Base-by-base conservation (phyloP, 1,140 invertebrate species). In the Drosophila aff. region DNA sequence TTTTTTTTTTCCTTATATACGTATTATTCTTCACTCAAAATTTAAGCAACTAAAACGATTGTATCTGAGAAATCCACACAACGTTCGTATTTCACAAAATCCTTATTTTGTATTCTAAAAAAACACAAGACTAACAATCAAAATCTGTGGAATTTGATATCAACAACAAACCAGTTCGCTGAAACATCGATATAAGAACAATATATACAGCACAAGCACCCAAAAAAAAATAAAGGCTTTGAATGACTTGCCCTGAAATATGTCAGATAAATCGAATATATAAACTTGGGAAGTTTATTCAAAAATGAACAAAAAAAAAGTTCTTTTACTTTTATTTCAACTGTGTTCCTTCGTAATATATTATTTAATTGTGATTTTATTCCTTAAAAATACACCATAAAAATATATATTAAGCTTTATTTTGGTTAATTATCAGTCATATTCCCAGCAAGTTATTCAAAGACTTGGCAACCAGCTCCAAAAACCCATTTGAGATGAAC, bases 201-300 rank as follows among this genome's bases (percentile, higher is more conserved):
- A 59, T 58, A 68, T 46, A 55, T 21, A 67, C 50, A 72, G 68
- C 69, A 73, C 52, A 73, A 73, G 67, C 55, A 23, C 69, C 36
- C 44, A 36, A 72, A 23, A 23, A 23, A 23, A 23, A 47, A 18
- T 3, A 18, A 8, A 23, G 46, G 15, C 52, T 71, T 73, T 71
- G 69, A 60, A 71, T 60, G 49, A 16, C 66, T 72, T 50, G 65
- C 36, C 36, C 36, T 23, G 7, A 18, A 36, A 46, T 28, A 33
- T 60, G 28, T 13, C 18, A 55, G 33, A 63, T n/a, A 38, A 15
- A 23, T 15, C 6, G 4, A 5, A 16, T 21, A 21, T 2, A 23
- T 38, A 23, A 6, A 38, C 21, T 31, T n/a, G 15, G 3, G 2
- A 36, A 53, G 11, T 21, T 18, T 3, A 53, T 21, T 53, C 2